A percentile compares a stretch with the other conserved stretches of the same genome.
These are phyloP conservation scores for Atherinomorus stipes DNA, from an alignment of 2,113 vertebrate genomes.

Conservation along the genomic window DNA sequence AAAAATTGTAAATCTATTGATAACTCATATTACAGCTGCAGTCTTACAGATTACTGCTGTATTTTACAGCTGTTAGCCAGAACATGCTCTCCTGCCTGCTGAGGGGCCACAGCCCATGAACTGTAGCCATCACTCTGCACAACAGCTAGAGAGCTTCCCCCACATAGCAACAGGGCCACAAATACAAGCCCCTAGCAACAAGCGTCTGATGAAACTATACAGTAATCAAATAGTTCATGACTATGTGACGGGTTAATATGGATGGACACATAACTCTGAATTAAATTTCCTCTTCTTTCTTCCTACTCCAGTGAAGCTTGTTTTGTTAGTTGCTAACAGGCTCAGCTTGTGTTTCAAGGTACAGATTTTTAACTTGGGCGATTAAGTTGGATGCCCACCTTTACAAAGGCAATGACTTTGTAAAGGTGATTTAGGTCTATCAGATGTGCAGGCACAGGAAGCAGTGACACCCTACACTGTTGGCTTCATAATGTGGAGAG, in stretches of 20 bases:
- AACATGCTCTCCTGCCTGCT: slow-evolving; percentile 20
- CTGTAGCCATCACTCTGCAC: slow-evolving; percentile 55
- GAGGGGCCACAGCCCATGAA: slow-evolving; percentile 54
- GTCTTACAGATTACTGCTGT: slow-evolving; percentile 37
- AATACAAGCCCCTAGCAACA: slow-evolving; percentile 69
- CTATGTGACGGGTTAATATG: not conserved
- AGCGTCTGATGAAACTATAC: slow-evolving; percentile 27
- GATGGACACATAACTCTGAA: not conserved
- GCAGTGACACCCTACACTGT: slow-evolving; percentile 63
- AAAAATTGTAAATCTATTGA: not conserved
- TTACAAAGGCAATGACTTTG: slow-evolving; percentile 10
- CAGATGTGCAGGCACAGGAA: slow-evolving; percentile 10
- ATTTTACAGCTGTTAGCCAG: slow-evolving; percentile 64
- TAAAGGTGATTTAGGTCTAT: slow-evolving; percentile 7
- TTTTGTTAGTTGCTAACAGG: slow-evolving; percentile 11
- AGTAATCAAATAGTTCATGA: not conserved
- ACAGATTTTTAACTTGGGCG: not conserved
- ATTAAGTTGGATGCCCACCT: not conserved
- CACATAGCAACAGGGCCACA: slow-evolving; percentile 57
- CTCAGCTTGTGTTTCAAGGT: not conserved
- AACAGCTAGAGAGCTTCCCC: slow-evolving; percentile 74
- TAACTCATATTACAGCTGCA: slow-evolving; percentile 51
- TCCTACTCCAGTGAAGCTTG: not conserved
- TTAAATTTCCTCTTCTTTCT: not conserved
- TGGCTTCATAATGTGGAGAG: slow-evolving; percentile 38